These are phyloP conservation scores for Drosophila incognita DNA, from an alignment of 2,888 invertebrate species.

Conservation along the genomic window DNA sequence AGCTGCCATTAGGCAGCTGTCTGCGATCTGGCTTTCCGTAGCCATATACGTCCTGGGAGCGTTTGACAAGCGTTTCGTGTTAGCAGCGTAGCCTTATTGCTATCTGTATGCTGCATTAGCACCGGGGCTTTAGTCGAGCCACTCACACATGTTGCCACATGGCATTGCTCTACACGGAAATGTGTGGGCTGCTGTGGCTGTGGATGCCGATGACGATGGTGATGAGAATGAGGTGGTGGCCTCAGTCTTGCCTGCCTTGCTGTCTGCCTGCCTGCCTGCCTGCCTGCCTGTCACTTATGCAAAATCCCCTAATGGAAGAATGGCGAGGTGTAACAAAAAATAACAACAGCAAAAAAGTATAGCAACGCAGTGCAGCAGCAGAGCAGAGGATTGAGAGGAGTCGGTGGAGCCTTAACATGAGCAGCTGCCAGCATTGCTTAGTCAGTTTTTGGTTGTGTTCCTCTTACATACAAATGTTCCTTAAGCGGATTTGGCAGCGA, in stretches of 20 bases:
- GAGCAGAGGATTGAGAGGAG: neutral
- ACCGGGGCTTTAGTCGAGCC: slow-evolving; percentile 56
- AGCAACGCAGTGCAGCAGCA: slow-evolving; percentile 19
- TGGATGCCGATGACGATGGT: slow-evolving; percentile 20
- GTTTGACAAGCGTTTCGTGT: slow-evolving; percentile 69
- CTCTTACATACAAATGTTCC: slow-evolving; percentile 75
- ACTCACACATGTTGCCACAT: slow-evolving; percentile 48
- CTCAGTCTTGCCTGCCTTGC: slow-evolving; percentile 20
- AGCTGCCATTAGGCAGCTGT: slow-evolving; percentile 31
- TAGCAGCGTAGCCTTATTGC: slow-evolving; percentile 54
- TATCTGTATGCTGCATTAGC: slow-evolving; percentile 47
- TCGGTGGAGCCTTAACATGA: slow-evolving; percentile 3
- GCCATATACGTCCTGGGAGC: slow-evolving; percentile 29
- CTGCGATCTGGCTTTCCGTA: slow-evolving; percentile 17
- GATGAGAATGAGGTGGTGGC: slow-evolving; percentile 12
- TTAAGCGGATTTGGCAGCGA: slow-evolving; percentile 76
- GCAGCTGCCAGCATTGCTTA: slow-evolving; percentile 44
- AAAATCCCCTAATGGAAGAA: slow-evolving; percentile 73
- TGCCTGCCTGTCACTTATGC: slow-evolving; percentile 74
- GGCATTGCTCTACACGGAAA: slow-evolving; percentile 16
- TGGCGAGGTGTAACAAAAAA: slow-evolving; percentile 71
- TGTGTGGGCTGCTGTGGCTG: slow-evolving; percentile 13
- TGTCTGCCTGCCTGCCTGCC: neutral
- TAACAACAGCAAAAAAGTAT: slow-evolving; percentile 38
- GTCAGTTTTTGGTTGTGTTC: slow-evolving; percentile 46